Evolutionary conservation across 2,888 invertebrate species (phyloP).

Genomic region (Alviniconcha strummeri): DNA sequence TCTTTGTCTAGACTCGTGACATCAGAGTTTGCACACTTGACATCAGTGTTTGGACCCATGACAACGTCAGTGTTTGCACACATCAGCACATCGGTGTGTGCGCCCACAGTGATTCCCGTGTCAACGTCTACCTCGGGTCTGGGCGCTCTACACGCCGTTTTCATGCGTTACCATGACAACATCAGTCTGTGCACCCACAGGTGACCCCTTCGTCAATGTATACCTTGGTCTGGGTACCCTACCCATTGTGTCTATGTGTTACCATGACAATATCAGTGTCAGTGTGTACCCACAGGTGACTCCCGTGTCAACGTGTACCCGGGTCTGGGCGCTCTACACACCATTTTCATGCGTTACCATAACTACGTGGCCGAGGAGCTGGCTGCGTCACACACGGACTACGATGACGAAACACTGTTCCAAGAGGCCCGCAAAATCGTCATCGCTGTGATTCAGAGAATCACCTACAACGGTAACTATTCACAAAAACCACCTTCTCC

Average conservation of each 20-base stretch:
- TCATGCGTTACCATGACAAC: conserved; percentile 39
- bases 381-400: conserved; percentile 21
- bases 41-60: too few species aligned
- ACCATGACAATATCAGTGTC: conserved; percentile 46
- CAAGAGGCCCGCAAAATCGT: conserved; percentile 42
- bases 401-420: conserved; percentile 46
- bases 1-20: too few species aligned
- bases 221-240: background rate
- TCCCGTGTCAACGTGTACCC: conserved; percentile 2
- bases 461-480: conserved; percentile 10
- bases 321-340: background rate
- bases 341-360: conserved; percentile 34
- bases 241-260: background rate
- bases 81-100: too few species aligned
- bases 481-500: too few species aligned
- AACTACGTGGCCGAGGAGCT: conserved; percentile 43
- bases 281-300: conserved; percentile 40
- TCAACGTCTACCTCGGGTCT: too few species aligned
- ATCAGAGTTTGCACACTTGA: too few species aligned
- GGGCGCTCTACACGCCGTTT: background rate
- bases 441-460: conserved; percentile 15
- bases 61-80: too few species aligned
- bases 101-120: too few species aligned
- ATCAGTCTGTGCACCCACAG: conserved; percentile 35
- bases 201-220: too few species aligned